Evolutionary conservation across 2,888 invertebrate species (phyloP).

Genomic region (Dione vanillae): DNA sequence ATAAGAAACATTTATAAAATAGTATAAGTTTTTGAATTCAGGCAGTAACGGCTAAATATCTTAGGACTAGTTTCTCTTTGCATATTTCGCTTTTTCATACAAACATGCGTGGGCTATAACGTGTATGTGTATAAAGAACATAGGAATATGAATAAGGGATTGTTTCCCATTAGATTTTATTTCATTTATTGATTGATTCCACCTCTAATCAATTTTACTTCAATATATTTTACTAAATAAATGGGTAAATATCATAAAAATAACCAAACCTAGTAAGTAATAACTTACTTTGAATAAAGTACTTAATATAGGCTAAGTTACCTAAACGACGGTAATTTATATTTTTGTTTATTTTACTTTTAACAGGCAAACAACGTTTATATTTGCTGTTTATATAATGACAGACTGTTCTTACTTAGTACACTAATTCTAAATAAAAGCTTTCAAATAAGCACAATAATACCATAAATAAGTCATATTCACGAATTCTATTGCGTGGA

Average conservation of each 20-base stretch:
- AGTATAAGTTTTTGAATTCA: too few species aligned
- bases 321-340: background rate
- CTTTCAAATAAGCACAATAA: conserved; percentile 5
- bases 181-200: too few species aligned
- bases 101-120: too few species aligned
- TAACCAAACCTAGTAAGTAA: background rate
- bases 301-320: background rate
- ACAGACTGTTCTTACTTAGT: background rate
- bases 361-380: background rate
- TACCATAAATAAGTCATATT: conserved; percentile 29
- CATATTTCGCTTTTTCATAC: too few species aligned
- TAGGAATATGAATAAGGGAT: too few species aligned
- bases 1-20: too few species aligned
- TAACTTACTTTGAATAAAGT: background rate
- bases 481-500: conserved; percentile 32
- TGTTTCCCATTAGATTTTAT: too few species aligned
- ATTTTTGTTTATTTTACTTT: background rate
- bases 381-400: background rate
- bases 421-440: conserved; percentile 9
- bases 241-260: too few species aligned
- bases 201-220: background rate
- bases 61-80: too few species aligned
- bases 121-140: too few species aligned
- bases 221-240: background rate
- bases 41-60: too few species aligned